These are phyloP conservation scores for Dunckerocampus dactyliophorus DNA, from an alignment of 2,113 vertebrate genomes.

Conservation along the genomic window DNA sequence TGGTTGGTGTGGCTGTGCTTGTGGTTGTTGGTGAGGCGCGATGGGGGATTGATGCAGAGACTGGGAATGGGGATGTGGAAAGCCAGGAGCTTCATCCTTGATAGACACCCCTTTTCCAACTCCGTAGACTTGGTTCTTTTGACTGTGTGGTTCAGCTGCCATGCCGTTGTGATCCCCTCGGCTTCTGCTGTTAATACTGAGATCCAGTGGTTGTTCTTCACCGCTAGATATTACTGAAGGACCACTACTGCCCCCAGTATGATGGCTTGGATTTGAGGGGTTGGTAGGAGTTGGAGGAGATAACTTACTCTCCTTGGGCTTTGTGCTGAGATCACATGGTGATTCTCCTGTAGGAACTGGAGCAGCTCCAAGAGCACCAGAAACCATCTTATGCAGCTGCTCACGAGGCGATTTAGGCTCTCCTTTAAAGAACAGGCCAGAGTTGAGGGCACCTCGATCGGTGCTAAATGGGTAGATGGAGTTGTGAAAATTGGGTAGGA, in stretches of 20 bases:
- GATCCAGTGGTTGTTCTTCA: constrained; percentile 95
- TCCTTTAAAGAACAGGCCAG: constrained; percentile 90
- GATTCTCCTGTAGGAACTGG: constrained; percentile 75
- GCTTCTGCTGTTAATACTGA: constrained; percentile 89
- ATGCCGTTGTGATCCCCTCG: constrained; percentile 85
- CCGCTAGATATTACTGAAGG: constrained; percentile 49
- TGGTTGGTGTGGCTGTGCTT: constrained; percentile 83
- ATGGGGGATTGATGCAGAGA: constrained; percentile 81
- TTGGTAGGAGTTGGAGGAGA: constrained; percentile 68
- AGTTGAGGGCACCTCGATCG: constrained; percentile 83
- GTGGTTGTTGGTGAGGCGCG: constrained; percentile 79
- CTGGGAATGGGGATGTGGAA: constrained; percentile 78
- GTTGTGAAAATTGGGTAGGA: constrained; percentile 93
- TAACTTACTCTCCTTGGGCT: constrained; percentile 87
- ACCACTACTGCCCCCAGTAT: constrained; percentile 56
- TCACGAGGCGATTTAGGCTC: constrained; percentile 94
- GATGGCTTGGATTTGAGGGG: constrained; percentile 61
- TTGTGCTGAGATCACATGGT: constrained; percentile 96
- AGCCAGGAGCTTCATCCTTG: constrained; percentile 76
- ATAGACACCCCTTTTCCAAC: constrained; percentile 69
- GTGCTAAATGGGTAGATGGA: constrained; percentile 86
- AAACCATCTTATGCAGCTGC: constrained; percentile 80
- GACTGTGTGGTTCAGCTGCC: constrained; percentile 72
- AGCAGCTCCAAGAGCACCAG: constrained; percentile 47
- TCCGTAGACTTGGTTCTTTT: constrained; percentile 88